Percentiles rank a stretch among this genome's conserved stretches.
Evolutionary conservation across 2,797 vertebrate species (phyloP).

Genomic region (Morus bassanus): DNA sequence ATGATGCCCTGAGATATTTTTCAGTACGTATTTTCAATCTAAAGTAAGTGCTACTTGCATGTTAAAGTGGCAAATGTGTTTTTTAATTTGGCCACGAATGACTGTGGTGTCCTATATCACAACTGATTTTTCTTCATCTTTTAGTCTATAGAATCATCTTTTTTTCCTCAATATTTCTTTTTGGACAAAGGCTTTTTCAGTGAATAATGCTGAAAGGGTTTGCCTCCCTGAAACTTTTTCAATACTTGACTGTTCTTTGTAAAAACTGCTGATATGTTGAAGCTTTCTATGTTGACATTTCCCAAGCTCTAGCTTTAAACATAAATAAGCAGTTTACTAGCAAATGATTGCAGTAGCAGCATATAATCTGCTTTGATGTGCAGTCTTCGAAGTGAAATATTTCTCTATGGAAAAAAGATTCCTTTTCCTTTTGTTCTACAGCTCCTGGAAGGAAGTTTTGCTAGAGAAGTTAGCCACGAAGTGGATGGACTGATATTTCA

Average conservation of each 20-base stretch:
- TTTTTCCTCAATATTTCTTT: background rate
- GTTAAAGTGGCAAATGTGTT: background rate
- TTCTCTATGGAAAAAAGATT: slow-evolving; percentile 34
- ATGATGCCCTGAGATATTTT: background rate
- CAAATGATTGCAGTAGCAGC: background rate
- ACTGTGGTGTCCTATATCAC: background rate
- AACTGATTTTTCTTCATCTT: background rate
- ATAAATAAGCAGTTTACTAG: background rate
- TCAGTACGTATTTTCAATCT: background rate
- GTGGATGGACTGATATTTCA: slow-evolving; percentile 98
- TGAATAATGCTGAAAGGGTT: background rate
- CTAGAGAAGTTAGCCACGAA: slow-evolving; percentile 97
- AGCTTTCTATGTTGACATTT: background rate
- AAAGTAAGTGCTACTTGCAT: background rate
- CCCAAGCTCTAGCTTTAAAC: background rate
- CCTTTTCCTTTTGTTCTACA: slow-evolving; percentile 72
- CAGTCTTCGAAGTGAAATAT: background rate
- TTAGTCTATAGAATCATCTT: background rate
- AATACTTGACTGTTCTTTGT: background rate
- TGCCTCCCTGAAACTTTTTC: background rate
- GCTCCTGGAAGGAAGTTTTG: slow-evolving; percentile 97
- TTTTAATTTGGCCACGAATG: background rate
- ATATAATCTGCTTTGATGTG: background rate
- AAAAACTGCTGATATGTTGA: background rate
- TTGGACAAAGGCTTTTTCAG: background rate